Percentiles rank a stretch among this genome's conserved stretches.
phyloP scores from a whole-genome alignment of 2,888 invertebrate genomes.

The Plagodis dolabraria region DNA sequence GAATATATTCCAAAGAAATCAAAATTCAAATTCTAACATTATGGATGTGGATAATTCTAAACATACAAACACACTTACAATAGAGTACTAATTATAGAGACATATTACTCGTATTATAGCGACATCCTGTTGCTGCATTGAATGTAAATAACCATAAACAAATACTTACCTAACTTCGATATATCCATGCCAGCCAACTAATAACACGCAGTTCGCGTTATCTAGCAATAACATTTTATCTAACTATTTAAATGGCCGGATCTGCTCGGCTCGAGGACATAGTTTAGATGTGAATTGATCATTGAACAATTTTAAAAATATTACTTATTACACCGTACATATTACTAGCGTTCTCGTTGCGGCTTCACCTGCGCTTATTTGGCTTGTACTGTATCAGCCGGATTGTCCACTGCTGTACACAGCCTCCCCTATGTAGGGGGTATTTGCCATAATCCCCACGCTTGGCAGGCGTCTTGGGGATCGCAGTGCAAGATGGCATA shows the following conservation, averaged over 20 bases:
- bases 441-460: no score
- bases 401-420: no score
- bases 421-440: no score
- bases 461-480: no score
- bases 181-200: slow-evolving; percentile 2
- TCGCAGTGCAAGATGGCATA: no score
- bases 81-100: slow-evolving; percentile 1
- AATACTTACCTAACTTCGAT: slow-evolving; percentile 8
- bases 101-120: slow-evolving; percentile 7
- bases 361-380: no score
- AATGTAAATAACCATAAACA: slow-evolving; percentile 15
- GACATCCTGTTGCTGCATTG: slow-evolving; percentile 22
- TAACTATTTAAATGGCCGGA: slow-evolving; percentile 18
- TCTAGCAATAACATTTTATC: slow-evolving; percentile 19
- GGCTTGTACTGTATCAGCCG: no score
- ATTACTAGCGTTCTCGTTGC: neutral
- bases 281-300: neutral
- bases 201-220: slow-evolving; percentile 11
- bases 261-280: neutral
- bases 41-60: no score
- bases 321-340: neutral
- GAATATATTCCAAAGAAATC: no score
- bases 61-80: no score
- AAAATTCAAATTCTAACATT: no score
- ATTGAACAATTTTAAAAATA: neutral